A percentile compares a stretch with the other conserved stretches of the same genome.
Evolutionary conservation across 1,140 invertebrate species (phyloP).

Genomic region (Drosophila arawakana): DNA sequence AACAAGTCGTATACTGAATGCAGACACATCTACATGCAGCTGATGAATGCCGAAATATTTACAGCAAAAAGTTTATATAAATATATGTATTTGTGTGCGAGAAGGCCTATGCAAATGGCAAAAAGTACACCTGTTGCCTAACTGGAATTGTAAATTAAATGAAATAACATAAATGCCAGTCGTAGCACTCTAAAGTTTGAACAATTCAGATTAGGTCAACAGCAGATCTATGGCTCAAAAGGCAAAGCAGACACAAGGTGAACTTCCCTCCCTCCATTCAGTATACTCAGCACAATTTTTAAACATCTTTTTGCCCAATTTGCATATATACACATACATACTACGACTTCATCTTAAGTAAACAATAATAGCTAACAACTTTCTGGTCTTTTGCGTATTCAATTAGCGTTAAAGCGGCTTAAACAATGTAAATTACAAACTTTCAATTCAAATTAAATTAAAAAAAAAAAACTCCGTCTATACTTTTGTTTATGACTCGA

Average conservation of each 20-base stretch:
- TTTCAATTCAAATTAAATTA: background rate
- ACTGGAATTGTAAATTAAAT: constrained; percentile 33
- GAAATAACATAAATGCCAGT: constrained; percentile 35
- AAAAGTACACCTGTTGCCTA: constrained; percentile 62
- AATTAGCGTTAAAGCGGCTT: constrained; percentile 36
- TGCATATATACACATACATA: constrained; percentile 15
- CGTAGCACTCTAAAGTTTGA: constrained; percentile 3
- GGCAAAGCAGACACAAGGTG: constrained; percentile 26
- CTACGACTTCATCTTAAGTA: constrained; percentile 19
- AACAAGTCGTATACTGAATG: background rate
- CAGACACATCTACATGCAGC: background rate
- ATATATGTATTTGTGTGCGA: constrained; percentile 14
- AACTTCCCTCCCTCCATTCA: background rate
- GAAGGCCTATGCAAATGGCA: constrained; percentile 18
- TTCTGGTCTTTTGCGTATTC: constrained; percentile 46
- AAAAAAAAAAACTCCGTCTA: constrained; percentile 4
- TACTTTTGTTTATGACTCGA: background rate
- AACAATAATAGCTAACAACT: constrained; percentile 49
- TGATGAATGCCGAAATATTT: no score
- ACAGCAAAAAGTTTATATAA: constrained; percentile 1
- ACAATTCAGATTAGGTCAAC: constrained; percentile 18
- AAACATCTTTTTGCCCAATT: constrained; percentile 33
- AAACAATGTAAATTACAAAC: constrained; percentile 1
- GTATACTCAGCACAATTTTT: background rate
- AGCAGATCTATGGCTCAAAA: constrained; percentile 4